Conservation (phyloP, 35 echinoderm and acorn worm genomes). For the Anneissia japonica region DNA sequence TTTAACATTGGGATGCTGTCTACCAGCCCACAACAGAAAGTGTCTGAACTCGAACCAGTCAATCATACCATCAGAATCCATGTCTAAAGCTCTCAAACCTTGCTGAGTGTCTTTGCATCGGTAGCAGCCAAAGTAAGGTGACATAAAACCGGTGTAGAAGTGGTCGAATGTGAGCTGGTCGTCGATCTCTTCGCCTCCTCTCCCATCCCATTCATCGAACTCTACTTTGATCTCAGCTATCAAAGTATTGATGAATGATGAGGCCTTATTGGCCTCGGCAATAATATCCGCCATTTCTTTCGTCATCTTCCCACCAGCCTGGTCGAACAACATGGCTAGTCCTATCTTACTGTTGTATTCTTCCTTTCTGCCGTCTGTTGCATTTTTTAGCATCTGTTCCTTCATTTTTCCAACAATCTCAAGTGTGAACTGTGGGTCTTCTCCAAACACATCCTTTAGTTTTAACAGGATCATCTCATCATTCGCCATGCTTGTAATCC, state of each 20-base stretch:
- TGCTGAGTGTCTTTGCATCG: conserved; percentile 4
- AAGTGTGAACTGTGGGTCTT: conserved; percentile 27
- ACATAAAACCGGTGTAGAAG: conserved; percentile 29
- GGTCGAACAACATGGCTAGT: conserved; percentile 8
- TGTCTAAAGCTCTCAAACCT: conserved; percentile 9
- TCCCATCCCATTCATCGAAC: conserved; percentile 34
- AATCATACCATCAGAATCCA: conserved; percentile 16
- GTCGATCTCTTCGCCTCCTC: conserved; percentile 8
- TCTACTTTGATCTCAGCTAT: not conserved
- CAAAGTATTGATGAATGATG: not conserved
- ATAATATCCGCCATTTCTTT: conserved; percentile 14
- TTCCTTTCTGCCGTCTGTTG: not conserved
- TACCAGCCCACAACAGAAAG: not conserved
- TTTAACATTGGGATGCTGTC: conserved; percentile 2
- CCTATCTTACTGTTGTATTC: conserved; percentile 21
- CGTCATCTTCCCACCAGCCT: conserved; percentile 5
- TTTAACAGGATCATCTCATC: conserved; percentile 5
- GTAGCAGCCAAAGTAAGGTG: conserved; percentile 17
- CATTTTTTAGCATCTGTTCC: conserved; percentile 14
- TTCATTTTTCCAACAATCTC: conserved; percentile 11
- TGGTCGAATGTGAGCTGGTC: conserved; percentile 5
- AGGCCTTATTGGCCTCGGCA: not conserved
- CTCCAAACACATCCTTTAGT: conserved; percentile 17
- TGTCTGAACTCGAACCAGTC: conserved; percentile 11
- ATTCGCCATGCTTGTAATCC: conserved; percentile 22